These are phyloP conservation scores for Taphrorychus bicolor DNA, from an alignment of 2,888 invertebrate genomes.

Conservation along the genomic window DNA sequence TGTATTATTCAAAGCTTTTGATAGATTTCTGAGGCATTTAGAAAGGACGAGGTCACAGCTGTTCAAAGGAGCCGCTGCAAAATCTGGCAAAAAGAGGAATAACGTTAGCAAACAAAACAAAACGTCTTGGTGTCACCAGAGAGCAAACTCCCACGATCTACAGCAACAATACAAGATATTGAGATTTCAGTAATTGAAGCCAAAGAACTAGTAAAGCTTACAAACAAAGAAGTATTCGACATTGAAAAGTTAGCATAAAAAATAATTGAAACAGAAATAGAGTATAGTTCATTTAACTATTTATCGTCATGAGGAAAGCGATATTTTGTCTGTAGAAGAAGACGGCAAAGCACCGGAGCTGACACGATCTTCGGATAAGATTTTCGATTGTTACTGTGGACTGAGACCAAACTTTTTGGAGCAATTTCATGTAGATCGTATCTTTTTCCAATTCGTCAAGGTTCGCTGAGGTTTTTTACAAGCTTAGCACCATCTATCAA, in stretches of 20 bases:
- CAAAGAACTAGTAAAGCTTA: conserved; percentile 41
- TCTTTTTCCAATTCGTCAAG: too few species aligned
- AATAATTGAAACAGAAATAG: conserved; percentile 55
- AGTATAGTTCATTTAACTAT: conserved; percentile 57
- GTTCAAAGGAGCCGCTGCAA: not conserved
- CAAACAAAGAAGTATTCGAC: conserved; percentile 50
- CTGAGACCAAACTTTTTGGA: too few species aligned
- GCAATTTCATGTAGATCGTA: too few species aligned
- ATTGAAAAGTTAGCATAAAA: too few species aligned
- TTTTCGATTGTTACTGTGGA: too few species aligned
- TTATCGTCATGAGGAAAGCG: conserved; percentile 48
- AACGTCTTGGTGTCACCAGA: conserved; percentile 27
- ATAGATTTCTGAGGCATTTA: too few species aligned
- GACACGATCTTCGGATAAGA: conserved; percentile 43
- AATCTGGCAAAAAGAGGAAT: conserved; percentile 7
- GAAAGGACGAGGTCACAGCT: too few species aligned
- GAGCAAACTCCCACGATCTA: conserved; percentile 50
- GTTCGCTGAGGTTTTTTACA: too few species aligned
- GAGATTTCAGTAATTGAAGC: conserved; percentile 46
- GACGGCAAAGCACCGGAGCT: conserved; percentile 42
- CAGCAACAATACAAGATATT: conserved; percentile 54
- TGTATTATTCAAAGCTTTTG: too few species aligned
- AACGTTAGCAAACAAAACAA: conserved; percentile 18
- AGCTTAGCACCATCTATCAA: too few species aligned
- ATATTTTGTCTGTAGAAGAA: conserved; percentile 44